Percentiles rank a stretch among this genome's conserved stretches.
phyloP scores from a whole-genome alignment of 1,140 invertebrate species.

The Conopomorpha cramerella region DNA sequence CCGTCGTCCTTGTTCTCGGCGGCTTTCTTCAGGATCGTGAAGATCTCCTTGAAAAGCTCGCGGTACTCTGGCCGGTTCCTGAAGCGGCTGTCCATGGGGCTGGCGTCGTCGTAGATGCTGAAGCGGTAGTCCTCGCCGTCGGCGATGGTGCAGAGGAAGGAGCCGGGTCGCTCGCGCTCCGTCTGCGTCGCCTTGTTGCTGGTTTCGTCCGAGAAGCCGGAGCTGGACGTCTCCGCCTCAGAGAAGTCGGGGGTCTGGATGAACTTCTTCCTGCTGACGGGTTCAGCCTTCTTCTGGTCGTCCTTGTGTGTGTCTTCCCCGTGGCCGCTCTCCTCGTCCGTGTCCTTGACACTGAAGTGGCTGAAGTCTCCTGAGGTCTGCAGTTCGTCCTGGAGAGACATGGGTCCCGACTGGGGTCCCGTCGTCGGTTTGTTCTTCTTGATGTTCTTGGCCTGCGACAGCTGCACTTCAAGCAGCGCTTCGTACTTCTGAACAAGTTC shows the following conservation, averaged over 20 bases:
- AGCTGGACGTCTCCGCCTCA: constrained; percentile 82
- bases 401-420: constrained; percentile 53
- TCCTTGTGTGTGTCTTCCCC: constrained; percentile 57
- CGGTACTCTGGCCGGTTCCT: constrained; percentile 83
- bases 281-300: constrained; percentile 34
- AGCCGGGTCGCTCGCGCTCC: constrained; percentile 71
- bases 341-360: constrained; percentile 67
- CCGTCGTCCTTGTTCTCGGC: constrained; percentile 79
- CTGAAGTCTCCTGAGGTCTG: constrained; percentile 72
- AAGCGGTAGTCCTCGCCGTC: constrained; percentile 82
- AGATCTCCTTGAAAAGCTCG: constrained; percentile 90
- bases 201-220: constrained; percentile 82
- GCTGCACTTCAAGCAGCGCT: constrained; percentile 77
- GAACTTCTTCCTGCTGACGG: constrained; percentile 57
- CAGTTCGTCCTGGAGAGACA: constrained; percentile 74
- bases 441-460: constrained; percentile 55
- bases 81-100: constrained; percentile 78
- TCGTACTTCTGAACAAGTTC: constrained; percentile 89
- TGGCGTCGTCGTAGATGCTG: constrained; percentile 83
- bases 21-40: constrained; percentile 82
- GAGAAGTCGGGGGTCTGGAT: constrained; percentile 79
- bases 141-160: constrained; percentile 78
- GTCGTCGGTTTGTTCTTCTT: constrained; percentile 43
- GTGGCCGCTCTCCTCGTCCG: constrained; percentile 69
- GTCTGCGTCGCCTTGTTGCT: constrained; percentile 84